phyloP scores from a whole-genome alignment of 2,113 vertebrate genomes.

The Oryzias woworae region DNA sequence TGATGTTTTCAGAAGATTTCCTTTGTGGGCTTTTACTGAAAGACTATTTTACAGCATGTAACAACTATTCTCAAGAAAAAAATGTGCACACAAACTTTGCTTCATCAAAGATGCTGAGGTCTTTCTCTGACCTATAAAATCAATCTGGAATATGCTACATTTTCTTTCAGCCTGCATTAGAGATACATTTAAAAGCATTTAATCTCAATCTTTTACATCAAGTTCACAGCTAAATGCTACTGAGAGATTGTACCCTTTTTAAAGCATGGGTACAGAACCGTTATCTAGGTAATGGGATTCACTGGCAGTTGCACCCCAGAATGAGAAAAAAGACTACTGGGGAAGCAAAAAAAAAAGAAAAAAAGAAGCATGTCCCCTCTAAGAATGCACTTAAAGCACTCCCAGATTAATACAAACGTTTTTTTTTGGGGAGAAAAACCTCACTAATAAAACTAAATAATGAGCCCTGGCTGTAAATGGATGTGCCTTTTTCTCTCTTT shows the following conservation, averaged over 20 bases:
- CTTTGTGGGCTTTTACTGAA: no score
- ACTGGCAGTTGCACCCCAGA: not conserved
- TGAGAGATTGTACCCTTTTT: not conserved
- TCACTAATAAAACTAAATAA: slow-evolving; percentile 12
- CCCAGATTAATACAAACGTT: not conserved
- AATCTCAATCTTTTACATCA: not conserved
- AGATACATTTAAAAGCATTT: not conserved
- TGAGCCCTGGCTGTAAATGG: not conserved
- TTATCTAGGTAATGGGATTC: slow-evolving; percentile 4
- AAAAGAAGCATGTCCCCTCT: not conserved
- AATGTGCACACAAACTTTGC: slow-evolving; percentile 4
- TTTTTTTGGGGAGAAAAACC: not conserved
- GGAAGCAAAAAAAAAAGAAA: not conserved
- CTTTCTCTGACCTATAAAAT: not conserved
- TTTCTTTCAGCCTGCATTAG: not conserved
- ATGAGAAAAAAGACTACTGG: not conserved
- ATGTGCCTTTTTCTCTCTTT: slow-evolving; percentile 19
- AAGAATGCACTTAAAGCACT: slow-evolving; percentile 15
- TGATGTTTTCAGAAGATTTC: no score
- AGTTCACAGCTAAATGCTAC: not conserved
- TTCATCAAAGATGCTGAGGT: not conserved
- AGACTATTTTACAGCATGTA: no score
- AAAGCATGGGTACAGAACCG: not conserved
- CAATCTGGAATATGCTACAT: not conserved
- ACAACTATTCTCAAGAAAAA: not conserved